phyloP scores from a whole-genome alignment of 2,113 vertebrate species.

The Varanus komodoensis region DNA sequence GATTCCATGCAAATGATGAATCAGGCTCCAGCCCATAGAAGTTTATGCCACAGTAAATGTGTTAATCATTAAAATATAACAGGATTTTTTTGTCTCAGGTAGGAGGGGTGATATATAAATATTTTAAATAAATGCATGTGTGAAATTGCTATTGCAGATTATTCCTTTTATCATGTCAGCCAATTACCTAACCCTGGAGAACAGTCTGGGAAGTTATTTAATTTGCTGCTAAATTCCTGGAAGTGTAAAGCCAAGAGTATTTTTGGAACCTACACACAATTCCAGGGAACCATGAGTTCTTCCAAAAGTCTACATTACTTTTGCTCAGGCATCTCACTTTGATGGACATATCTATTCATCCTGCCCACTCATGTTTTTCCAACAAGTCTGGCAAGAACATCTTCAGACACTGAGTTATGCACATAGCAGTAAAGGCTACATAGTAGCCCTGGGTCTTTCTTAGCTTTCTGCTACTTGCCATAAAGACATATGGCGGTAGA shows the following conservation, averaged over 20 bases:
- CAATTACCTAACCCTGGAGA: background rate
- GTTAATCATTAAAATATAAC: background rate
- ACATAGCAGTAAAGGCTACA: conserved; percentile 28
- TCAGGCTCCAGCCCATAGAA: too few relatives aligned
- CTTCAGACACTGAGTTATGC: conserved; percentile 10
- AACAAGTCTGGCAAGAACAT: background rate
- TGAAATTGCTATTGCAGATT: background rate
- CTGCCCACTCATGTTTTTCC: background rate
- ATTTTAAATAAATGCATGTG: background rate
- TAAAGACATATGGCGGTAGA: conserved; percentile 48
- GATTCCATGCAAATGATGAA: background rate
- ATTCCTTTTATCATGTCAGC: background rate
- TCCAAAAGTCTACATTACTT: background rate
- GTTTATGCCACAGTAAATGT: background rate
- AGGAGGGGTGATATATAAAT: too few relatives aligned
- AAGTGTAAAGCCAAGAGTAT: background rate
- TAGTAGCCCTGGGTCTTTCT: conserved; percentile 24
- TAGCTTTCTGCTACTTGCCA: conserved; percentile 8
- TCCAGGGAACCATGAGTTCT: conserved; percentile 2
- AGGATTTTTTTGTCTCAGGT: too few relatives aligned
- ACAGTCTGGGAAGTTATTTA: background rate
- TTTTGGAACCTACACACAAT: background rate
- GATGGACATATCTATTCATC: background rate
- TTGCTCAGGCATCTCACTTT: background rate
- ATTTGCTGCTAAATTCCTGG: background rate